Evolutionary conservation across 2,113 vertebrate genomes (phyloP).

Genomic region (Suricata suricatta): DNA sequence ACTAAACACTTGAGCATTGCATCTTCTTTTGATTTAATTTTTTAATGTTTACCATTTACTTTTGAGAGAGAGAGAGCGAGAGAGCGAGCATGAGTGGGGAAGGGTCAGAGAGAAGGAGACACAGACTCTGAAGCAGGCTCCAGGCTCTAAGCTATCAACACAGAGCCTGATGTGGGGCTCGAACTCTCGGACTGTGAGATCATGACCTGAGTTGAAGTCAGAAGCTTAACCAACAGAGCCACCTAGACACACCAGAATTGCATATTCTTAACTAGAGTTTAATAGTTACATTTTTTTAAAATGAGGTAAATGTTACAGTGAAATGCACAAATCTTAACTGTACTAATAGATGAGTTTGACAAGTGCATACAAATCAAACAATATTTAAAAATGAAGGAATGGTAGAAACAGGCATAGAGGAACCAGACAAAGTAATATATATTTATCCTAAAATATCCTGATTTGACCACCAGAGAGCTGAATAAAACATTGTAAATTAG

Average conservation of each 20-base stretch:
- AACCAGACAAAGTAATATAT: background rate
- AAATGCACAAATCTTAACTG: background rate
- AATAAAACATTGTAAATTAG: slow-evolving; percentile 10
- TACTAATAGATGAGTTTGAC: slow-evolving; percentile 21
- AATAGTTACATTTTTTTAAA: background rate
- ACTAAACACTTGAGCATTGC: background rate
- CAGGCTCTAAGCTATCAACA: no score
- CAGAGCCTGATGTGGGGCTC: no score
- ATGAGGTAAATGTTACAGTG: background rate
- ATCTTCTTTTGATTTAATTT: background rate
- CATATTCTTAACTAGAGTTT: background rate
- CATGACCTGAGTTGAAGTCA: no score
- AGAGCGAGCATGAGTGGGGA: no score
- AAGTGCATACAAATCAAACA: background rate
- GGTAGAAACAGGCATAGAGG: background rate
- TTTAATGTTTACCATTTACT: no score
- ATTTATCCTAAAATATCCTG: slow-evolving; percentile 8
- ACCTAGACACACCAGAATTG: background rate
- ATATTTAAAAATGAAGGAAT: background rate
- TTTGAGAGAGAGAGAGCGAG: no score
- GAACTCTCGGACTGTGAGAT: no score
- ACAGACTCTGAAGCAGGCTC: no score
- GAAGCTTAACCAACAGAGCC: no score
- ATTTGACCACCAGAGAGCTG: background rate
- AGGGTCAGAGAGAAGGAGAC: no score